Conservation (phyloP, 2,888 invertebrate species). For the Exephanes ischioxanthus region DNA sequence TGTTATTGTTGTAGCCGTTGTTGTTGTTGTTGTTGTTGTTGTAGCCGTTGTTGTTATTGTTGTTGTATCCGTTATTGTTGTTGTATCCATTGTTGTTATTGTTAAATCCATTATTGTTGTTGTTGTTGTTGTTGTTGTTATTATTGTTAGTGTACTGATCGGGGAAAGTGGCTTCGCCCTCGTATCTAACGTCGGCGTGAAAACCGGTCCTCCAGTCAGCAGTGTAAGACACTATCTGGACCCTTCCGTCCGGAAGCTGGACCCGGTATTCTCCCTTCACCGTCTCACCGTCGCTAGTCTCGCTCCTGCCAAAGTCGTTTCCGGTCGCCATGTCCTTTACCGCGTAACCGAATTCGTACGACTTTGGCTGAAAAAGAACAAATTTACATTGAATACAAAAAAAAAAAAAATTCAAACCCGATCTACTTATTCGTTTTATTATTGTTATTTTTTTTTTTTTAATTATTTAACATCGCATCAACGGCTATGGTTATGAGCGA, state of each 20-base stretch:
- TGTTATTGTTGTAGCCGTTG: slow-evolving; percentile 62
- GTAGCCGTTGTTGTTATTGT: slow-evolving; percentile 73
- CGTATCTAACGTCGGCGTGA: slow-evolving; percentile 92
- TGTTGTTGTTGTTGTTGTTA: slow-evolving; percentile 77
- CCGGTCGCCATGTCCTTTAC: slow-evolving; percentile 92
- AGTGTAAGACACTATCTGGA: slow-evolving; percentile 90
- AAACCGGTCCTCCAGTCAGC: slow-evolving; percentile 93
- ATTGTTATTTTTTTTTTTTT: too few species aligned
- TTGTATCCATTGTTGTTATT: slow-evolving; percentile 66
- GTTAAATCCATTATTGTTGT: slow-evolving; percentile 64
- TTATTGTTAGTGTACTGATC: slow-evolving; percentile 85
- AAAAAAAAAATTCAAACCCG: not conserved
- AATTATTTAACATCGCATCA: too few species aligned
- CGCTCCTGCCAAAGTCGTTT: slow-evolving; percentile 90
- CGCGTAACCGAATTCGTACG: slow-evolving; percentile 92
- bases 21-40: slow-evolving; percentile 70
- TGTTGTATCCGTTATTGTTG: slow-evolving; percentile 72
- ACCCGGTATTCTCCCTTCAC: slow-evolving; percentile 88
- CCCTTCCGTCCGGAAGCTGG: slow-evolving; percentile 88
- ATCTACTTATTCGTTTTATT: not conserved
- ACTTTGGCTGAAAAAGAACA: slow-evolving; percentile 87
- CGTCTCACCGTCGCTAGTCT: slow-evolving; percentile 91
- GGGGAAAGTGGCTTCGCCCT: slow-evolving; percentile 90
- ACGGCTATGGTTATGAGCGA: too few species aligned
- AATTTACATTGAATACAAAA: not conserved